Conservation (phyloP, 2,113 vertebrate genomes). For the Piaya cayana region DNA sequence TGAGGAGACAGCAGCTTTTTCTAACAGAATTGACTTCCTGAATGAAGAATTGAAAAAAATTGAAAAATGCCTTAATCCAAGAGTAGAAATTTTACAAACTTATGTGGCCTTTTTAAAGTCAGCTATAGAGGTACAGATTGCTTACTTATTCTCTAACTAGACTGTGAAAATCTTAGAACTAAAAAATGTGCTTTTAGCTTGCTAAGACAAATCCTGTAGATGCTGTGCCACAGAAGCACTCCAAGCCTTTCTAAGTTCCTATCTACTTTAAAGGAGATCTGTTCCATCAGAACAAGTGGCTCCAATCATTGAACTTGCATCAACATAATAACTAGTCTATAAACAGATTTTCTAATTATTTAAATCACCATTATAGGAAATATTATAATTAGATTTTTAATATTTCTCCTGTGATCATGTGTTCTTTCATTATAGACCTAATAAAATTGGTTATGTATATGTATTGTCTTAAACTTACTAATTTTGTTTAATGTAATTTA, state of each 20-base stretch:
- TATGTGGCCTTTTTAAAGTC: constrained; percentile 81
- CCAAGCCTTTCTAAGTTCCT: background rate
- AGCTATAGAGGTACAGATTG: constrained; percentile 79
- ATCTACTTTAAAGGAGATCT: background rate
- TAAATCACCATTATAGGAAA: background rate
- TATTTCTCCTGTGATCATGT: background rate
- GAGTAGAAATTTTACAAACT: constrained; percentile 75
- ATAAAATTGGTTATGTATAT: background rate
- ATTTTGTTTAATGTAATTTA: background rate
- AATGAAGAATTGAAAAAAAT: constrained; percentile 78
- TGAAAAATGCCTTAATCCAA: constrained; percentile 70
- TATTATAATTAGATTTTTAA: background rate
- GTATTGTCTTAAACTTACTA: background rate
- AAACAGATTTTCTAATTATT: background rate
- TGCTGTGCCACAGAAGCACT: background rate
- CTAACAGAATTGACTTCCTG: constrained; percentile 67
- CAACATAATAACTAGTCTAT: background rate
- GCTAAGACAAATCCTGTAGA: background rate
- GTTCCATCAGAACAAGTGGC: background rate
- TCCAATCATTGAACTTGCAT: background rate
- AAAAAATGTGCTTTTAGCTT: background rate
- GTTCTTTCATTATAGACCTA: background rate
- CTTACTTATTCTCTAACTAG: background rate
- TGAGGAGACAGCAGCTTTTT: constrained; percentile 64
- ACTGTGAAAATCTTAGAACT: background rate